Percentiles rank a stretch among this genome's conserved stretches.
phyloP scores from a whole-genome alignment of 2,113 vertebrate species.

The Uria lomvia region DNA sequence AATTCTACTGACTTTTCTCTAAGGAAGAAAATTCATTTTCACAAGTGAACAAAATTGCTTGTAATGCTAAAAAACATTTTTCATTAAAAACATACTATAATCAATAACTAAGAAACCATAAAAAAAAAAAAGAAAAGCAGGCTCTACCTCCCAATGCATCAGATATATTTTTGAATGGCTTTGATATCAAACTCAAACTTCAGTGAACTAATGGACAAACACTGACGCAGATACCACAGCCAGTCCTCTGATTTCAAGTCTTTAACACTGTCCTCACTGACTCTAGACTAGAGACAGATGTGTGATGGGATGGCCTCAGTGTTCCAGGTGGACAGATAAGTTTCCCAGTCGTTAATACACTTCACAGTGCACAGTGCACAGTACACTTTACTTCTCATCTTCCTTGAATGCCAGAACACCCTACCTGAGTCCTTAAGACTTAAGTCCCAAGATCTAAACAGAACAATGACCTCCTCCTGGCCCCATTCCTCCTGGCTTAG shows the following conservation, averaged over 20 bases:
- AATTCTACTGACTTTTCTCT: background rate
- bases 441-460: background rate
- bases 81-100: background rate
- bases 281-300: background rate
- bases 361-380: background rate
- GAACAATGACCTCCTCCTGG: background rate
- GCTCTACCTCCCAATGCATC: background rate
- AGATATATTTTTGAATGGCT: background rate
- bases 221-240: background rate
- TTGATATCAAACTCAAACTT: background rate
- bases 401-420: background rate
- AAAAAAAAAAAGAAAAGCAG: background rate
- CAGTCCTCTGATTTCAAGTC: background rate
- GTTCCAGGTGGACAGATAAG: background rate
- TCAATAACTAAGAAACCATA: background rate
- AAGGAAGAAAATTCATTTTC: background rate
- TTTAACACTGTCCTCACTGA: background rate
- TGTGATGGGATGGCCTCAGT: background rate
- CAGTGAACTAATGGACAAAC: background rate
- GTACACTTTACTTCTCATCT: no score
- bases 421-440: background rate
- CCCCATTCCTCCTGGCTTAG: background rate
- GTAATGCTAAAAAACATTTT: background rate
- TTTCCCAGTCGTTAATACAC: background rate
- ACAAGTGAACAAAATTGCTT: background rate